phyloP scores from a whole-genome alignment of 2,888 invertebrate species.

The Theodoxus fluviatilis region DNA sequence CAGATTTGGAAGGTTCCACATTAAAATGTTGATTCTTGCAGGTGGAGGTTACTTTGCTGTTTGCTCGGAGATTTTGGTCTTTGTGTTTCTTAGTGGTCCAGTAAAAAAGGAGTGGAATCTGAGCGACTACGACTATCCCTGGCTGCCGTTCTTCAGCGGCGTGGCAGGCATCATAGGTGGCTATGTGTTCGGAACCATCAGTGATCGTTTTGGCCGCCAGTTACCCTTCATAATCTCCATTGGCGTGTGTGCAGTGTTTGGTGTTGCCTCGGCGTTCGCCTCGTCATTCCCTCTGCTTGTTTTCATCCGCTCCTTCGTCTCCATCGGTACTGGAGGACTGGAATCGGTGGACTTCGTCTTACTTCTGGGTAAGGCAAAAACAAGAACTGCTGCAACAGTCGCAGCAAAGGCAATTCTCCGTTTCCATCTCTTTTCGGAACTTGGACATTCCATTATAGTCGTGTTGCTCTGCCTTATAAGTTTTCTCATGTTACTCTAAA shows the following conservation, averaged over 20 bases:
- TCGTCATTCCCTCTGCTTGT: slow-evolving; percentile 44
- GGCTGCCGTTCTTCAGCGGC: slow-evolving; percentile 47
- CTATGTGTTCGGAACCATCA: slow-evolving; percentile 45
- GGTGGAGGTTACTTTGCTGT: slow-evolving; percentile 54
- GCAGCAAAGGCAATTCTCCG: too few relatives aligned
- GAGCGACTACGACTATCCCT: slow-evolving; percentile 43
- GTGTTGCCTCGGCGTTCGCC: slow-evolving; percentile 47
- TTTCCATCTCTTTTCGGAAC: too few relatives aligned
- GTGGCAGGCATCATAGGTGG: slow-evolving; percentile 47
- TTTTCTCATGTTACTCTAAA: too few relatives aligned
- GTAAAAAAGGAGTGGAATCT: slow-evolving; percentile 50
- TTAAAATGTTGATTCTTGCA: slow-evolving; percentile 45
- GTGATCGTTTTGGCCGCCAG: slow-evolving; percentile 52
- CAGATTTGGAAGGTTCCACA: slow-evolving; percentile 50
- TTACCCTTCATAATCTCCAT: slow-evolving; percentile 43
- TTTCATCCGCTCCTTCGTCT: slow-evolving; percentile 40
- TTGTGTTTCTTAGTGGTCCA: slow-evolving; percentile 50
- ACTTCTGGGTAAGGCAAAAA: slow-evolving; percentile 45
- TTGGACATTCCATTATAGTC: too few relatives aligned
- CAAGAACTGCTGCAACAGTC: too few relatives aligned
- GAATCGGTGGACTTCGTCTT: slow-evolving; percentile 51
- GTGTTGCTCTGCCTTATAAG: too few relatives aligned
- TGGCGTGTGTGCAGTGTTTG: slow-evolving; percentile 42
- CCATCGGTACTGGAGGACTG: slow-evolving; percentile 49
- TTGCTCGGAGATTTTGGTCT: slow-evolving; percentile 52